Base-by-base conservation (phyloP, 2,888 invertebrate genomes). In the Caenorhabditis drosophilae region DNA sequence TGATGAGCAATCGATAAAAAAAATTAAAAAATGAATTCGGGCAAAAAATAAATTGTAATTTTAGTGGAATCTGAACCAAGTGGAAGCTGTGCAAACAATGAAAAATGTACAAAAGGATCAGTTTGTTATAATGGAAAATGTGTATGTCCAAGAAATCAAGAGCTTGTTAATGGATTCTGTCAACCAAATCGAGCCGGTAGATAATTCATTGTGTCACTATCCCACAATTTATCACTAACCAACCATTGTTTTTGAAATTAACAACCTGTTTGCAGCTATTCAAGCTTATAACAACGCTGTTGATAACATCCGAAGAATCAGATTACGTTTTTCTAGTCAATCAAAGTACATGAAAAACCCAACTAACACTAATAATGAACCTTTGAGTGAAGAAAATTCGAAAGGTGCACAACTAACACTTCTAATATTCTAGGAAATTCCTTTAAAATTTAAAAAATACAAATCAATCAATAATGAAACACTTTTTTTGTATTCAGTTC, bases 181-280 rank as follows among this genome's bases (percentile, higher is more conserved):
- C 67, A 81, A 36, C 78, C 81, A 7, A 79, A 80, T n/a, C 70
- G 74, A 47, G 76, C 77, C 44, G 83, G 83, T 82, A 59, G 16
- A 61, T 26, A n/a, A 15, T 18, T 31, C 26, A 40, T 40, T 40
- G 18, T 20, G 6, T 4, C 20, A 16, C 4, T 4, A 36, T 4
- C 9, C 4, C 4, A 36, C 9, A 36, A 15, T 41, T 20, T 20
- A 20, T 20, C 20, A 12, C 3, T 20, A 16, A 11, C 6, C 38
- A 41, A n/a, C n/a, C n/a, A 49, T 25, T 35, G 36, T 16, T n/a
- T 36, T 15, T 36, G 15, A 6, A 20, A 6, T 22, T 18, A 40
- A 40, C 40, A 4, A 20, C 15, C 16, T 40, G 18, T 20, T 18
- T 40, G 4, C 38, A 56, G 55, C 55, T 25, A 48, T 44, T 3